phyloP scores from a whole-genome alignment of 2,113 vertebrate species.

The Gadus chalcogrammus region DNA sequence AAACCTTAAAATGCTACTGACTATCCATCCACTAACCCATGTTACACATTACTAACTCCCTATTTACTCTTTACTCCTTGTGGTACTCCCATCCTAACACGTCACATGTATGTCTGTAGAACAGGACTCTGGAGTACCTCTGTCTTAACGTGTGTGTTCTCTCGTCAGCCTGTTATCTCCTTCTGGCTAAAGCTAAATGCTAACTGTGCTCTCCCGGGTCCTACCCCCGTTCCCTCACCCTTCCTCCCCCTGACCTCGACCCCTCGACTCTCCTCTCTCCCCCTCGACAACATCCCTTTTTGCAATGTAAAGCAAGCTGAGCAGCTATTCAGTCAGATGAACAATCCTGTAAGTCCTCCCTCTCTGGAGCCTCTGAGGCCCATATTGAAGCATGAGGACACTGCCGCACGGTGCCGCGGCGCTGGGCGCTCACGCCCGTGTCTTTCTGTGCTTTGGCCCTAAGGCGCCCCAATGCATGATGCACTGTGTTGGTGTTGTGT shows the following conservation, averaged over 20 bases:
- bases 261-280: constrained; percentile 23
- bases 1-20: no score
- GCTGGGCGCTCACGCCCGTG: constrained; percentile 50
- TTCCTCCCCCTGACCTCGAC: constrained; percentile 74
- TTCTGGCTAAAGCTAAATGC: constrained; percentile 54
- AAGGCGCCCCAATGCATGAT: constrained; percentile 51
- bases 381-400: constrained; percentile 93
- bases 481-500: constrained; percentile 39
- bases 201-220: constrained; percentile 88
- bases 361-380: constrained; percentile 75
- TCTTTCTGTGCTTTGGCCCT: constrained; percentile 49
- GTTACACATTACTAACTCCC: no score
- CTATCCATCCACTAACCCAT: no score
- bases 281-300: constrained; percentile 68
- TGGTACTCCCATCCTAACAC: constrained; percentile 3
- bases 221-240: constrained; percentile 67
- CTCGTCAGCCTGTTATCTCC: constrained; percentile 54
- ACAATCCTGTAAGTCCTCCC: constrained; percentile 93
- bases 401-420: constrained; percentile 38
- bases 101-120: constrained; percentile 34
- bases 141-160: constrained; percentile 42
- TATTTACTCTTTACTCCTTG: no score
- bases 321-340: constrained; percentile 99
- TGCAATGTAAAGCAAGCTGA: constrained; percentile 97
- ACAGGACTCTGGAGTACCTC: constrained; percentile 27